A percentile compares a stretch with the other conserved stretches of the same genome.
Conservation (phyloP, 2,113 vertebrate genomes). For the Calyptomena viridis region DNA sequence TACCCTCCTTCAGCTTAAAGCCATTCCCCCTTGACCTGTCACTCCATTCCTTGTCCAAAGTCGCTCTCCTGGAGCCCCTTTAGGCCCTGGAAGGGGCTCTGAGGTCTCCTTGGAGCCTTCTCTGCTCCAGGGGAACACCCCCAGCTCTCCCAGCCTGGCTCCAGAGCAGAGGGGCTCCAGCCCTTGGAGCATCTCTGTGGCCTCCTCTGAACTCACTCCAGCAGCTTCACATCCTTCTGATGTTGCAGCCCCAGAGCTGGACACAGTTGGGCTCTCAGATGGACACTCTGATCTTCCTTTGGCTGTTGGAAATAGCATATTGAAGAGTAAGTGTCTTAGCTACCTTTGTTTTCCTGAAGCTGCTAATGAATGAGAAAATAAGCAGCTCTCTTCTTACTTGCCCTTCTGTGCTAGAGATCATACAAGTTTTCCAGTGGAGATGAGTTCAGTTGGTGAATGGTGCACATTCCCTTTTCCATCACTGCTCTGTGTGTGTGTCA, state of each 20-base stretch:
- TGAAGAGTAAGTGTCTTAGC: not conserved
- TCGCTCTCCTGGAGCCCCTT: not conserved
- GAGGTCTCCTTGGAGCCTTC: not conserved
- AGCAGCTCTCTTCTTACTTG: not conserved
- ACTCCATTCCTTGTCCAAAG: accelerated
- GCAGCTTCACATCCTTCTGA: not conserved
- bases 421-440: not conserved
- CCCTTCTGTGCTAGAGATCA: not conserved
- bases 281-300: not conserved
- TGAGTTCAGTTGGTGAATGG: not conserved
- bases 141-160: not conserved
- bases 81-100: accelerated
- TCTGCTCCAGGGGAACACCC: not conserved
- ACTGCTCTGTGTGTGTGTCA: not conserved
- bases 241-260: not conserved
- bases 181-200: accelerated
- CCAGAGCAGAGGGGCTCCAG: not conserved
- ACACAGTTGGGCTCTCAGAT: not conserved
- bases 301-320: not conserved
- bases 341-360: not conserved
- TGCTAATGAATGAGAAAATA: not conserved
- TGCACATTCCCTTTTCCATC: not conserved
- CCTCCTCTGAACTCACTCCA: not conserved
- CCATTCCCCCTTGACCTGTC: not conserved
- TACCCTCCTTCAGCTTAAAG: not conserved